These are phyloP conservation scores for Rousettus madagascariensis DNA, from an alignment of 2,797 vertebrate genomes.

Conservation along the genomic window DNA sequence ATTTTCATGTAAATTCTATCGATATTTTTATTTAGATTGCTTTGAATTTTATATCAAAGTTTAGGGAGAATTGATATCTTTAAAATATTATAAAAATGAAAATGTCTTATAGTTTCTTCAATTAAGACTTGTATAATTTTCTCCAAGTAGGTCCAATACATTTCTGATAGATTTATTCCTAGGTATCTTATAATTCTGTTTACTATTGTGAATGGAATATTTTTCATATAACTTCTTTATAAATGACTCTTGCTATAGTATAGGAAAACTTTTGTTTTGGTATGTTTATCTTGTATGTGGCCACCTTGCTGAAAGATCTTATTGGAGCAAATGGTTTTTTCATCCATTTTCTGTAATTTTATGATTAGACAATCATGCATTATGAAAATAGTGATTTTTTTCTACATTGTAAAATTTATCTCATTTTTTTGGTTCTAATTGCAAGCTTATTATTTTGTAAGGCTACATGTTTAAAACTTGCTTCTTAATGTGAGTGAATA, in stretches of 20 bases:
- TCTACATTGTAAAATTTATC: constrained; percentile 20
- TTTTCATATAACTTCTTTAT: background rate
- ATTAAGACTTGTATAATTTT: constrained; percentile 13
- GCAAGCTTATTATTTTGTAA: background rate
- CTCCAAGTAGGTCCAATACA: background rate
- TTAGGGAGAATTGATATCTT: background rate
- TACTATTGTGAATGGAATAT: background rate
- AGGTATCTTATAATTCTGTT: background rate
- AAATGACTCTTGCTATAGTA: background rate
- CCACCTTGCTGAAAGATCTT: background rate
- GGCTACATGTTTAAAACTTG: constrained; percentile 3
- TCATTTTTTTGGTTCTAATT: background rate
- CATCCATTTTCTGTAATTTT: constrained; percentile 10
- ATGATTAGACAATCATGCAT: background rate
- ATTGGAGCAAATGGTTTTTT: background rate
- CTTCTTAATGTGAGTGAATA: background rate
- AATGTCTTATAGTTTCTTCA: background rate
- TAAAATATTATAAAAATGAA: constrained; percentile 38
- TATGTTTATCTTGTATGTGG: background rate
- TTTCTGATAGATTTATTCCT: background rate
- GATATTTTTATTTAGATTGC: background rate
- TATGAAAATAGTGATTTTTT: constrained; percentile 12
- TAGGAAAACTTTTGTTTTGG: background rate
- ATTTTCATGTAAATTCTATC: background rate
- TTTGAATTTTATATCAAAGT: constrained; percentile 30